A percentile compares a stretch with the other conserved stretches of the same genome.
Evolutionary conservation across 2,113 vertebrate species (phyloP).

Genomic region (Semnopithecus entellus): DNA sequence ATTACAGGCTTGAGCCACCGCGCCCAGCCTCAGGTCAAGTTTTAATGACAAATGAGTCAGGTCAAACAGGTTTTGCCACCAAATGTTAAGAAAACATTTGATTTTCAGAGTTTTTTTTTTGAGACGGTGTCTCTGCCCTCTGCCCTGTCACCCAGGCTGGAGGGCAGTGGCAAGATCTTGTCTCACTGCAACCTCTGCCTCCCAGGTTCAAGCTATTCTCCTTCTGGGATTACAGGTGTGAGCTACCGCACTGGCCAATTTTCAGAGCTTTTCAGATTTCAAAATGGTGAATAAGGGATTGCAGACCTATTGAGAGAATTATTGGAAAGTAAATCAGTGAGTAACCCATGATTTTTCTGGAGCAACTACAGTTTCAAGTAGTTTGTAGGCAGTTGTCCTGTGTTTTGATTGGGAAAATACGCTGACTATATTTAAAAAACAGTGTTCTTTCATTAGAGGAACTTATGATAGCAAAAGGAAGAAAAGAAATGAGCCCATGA

Average conservation of each 20-base stretch:
- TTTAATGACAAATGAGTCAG: conserved; percentile 8
- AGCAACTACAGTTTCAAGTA: not conserved
- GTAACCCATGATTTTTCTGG: not conserved
- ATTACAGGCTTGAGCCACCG: too few relatives aligned
- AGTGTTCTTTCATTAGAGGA: not conserved
- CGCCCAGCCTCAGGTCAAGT: not conserved
- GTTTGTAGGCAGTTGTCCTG: not conserved
- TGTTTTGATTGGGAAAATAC: not conserved
- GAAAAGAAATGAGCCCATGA: not conserved
- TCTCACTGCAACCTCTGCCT: too few relatives aligned
- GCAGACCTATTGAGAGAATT: not conserved
- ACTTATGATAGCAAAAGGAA: not conserved
- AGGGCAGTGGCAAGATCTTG: too few relatives aligned
- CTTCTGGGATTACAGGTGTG: too few relatives aligned
- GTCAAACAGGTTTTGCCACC: not conserved
- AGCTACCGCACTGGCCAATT: not conserved
- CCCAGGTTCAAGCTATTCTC: too few relatives aligned
- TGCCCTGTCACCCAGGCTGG: too few relatives aligned
- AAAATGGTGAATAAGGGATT: conserved; percentile 1
- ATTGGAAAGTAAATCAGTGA: not conserved
- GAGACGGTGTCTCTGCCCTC: too few relatives aligned
- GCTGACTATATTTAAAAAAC: not conserved
- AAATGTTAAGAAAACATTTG: conserved; percentile 35
- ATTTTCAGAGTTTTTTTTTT: not conserved
- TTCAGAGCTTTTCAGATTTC: conserved; percentile 18